A percentile compares a stretch with the other conserved stretches of the same genome.
These are phyloP conservation scores for Tychaedon coryphoeus DNA, from an alignment of 2,113 vertebrate genomes.

Conservation along the genomic window DNA sequence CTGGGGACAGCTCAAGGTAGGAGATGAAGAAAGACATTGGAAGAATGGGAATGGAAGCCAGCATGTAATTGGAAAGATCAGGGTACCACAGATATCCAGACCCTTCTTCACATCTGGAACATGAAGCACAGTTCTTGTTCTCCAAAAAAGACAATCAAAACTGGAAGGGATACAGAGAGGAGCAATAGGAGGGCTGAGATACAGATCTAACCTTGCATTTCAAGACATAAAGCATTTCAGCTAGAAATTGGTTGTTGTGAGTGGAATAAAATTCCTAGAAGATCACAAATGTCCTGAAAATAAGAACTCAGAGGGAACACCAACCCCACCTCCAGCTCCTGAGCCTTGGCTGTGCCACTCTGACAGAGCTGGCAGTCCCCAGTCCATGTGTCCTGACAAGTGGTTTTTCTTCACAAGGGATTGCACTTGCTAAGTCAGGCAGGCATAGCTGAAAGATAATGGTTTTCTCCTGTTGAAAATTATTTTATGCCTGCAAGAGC, in stretches of 20 bases:
- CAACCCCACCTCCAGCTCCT: not conserved
- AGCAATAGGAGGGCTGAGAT: not conserved
- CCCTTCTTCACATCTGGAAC: not conserved
- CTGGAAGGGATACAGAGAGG: not conserved
- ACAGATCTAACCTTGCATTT: not conserved
- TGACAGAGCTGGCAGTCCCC: not conserved
- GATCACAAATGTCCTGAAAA: not conserved
- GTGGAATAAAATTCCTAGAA: not conserved
- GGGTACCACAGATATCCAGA: not conserved
- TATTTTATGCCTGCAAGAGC: not conserved
- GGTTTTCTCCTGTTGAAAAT: not conserved
- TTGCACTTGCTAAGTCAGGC: not conserved
- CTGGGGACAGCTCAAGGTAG: fast-evolving
- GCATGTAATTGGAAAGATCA: not conserved
- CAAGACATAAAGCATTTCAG: not conserved
- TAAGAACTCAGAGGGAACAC: not conserved
- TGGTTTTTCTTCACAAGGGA: not conserved
- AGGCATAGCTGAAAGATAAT: not conserved
- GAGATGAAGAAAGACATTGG: not conserved
- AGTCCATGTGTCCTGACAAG: not conserved
- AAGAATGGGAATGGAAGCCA: not conserved
- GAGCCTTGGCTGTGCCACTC: not conserved
- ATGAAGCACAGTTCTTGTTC: not conserved
- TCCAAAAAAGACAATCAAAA: not conserved
- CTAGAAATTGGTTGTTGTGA: not conserved